phyloP scores from a whole-genome alignment of 2,888 invertebrate species.

The Cryptocheilus praepositus region DNA sequence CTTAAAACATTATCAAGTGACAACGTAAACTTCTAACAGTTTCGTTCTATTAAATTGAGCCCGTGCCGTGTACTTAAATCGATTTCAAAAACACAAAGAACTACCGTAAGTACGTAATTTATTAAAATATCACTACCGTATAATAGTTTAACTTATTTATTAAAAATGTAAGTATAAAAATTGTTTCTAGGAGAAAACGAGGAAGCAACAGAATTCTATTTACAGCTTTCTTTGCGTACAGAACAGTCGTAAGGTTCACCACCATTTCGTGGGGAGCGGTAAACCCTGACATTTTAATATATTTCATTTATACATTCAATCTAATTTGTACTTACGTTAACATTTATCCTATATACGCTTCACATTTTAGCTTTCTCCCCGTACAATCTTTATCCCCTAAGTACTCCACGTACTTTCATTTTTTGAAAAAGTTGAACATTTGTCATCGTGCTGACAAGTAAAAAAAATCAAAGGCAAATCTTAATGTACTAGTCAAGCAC shows the following conservation, averaged over 20 bases:
- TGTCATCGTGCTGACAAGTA: not conserved
- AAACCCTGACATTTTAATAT: constrained; percentile 33
- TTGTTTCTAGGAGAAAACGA: constrained; percentile 44
- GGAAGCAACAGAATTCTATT: constrained; percentile 52
- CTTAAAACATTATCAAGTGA: constrained; percentile 19
- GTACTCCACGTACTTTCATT: not conserved
- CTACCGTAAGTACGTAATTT: constrained; percentile 54
- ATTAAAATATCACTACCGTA: constrained; percentile 57
- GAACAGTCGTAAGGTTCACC: constrained; percentile 37
- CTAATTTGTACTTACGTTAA: constrained; percentile 51
- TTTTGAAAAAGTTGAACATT: not conserved
- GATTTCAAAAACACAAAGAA: constrained; percentile 38
- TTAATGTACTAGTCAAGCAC: not conserved
- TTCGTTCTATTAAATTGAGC: constrained; percentile 26
- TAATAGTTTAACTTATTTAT: constrained; percentile 58
- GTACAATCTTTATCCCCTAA: constrained; percentile 29
- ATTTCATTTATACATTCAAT: constrained; percentile 13
- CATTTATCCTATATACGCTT: constrained; percentile 29
- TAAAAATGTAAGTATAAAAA: constrained; percentile 62
- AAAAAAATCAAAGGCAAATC: not conserved
- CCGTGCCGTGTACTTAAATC: constrained; percentile 28
- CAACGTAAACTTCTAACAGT: constrained; percentile 16
- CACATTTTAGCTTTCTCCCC: constrained; percentile 25
- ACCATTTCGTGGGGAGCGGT: constrained; percentile 19
- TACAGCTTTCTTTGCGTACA: constrained; percentile 48